Base-by-base conservation (phyloP, 2,797 vertebrate genomes). In the Sphaeramia orbicularis region DNA sequence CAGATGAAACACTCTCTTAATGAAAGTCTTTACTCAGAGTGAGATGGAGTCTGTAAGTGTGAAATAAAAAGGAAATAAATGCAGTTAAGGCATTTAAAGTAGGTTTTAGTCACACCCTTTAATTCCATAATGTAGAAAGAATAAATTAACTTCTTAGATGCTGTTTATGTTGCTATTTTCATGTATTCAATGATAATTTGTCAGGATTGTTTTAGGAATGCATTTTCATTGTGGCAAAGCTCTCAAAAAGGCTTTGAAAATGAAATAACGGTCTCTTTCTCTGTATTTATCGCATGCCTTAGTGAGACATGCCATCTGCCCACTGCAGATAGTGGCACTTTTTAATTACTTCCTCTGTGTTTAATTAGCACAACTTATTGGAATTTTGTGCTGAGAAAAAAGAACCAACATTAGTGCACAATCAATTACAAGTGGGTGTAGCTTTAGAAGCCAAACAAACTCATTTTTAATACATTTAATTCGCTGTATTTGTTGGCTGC, bases 311-410 rank as follows among this genome's bases (percentile, higher is more conserved):
- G 62, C 62, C 63, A 86, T 76, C 86, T 91, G 90, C 72, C 57
- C 38, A 15, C 71, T 74, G 84, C 86, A 86, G 89, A 93, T 89
- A 93, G 81, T 59, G 58, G 18, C 47, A 71, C 59, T 84, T 86
- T 91, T 89, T 90, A 93, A 92, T 91, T 90, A 81, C 87, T 86
- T 89, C 86, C 78, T 74, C 71, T 70, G 71, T 81, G 77, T 92
- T 92, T 91, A 90, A 93, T 94, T 92, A 90, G 77, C 72, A 65
- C 57, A 74, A 65, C 75, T 86, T 85, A 84, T 90, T 89, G 78
- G 68, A 73, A 75, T 88, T 87, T 87, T 80, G 64, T 65, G 80
- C 85, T 38, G 73, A 76, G 66, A 69, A 61, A 71, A 83, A 65
- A 82, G 90, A 87, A 87, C 80, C 69, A 84, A 84, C 63, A 81